phyloP scores from a whole-genome alignment of 1,140 invertebrate species.

The Drosophila gunungcola region DNA sequence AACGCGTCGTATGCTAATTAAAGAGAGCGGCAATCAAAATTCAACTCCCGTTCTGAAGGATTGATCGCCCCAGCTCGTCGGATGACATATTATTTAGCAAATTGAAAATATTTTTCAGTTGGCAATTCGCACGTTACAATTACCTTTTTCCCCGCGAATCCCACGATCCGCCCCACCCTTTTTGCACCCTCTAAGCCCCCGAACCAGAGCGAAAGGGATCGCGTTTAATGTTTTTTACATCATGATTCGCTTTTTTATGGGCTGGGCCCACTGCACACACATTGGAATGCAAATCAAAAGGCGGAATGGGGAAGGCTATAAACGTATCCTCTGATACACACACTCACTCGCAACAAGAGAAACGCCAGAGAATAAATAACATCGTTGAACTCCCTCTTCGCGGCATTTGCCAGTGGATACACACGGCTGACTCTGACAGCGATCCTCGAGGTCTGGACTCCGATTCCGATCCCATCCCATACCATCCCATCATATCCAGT shows the following conservation, averaged over 20 bases:
- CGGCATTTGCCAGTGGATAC: constrained; percentile 60
- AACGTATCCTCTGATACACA: constrained; percentile 73
- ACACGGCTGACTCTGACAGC: constrained; percentile 65
- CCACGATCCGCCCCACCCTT: constrained; percentile 6
- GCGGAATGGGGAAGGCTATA: constrained; percentile 49
- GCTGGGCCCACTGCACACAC: constrained; percentile 72
- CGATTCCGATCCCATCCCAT: constrained; percentile 10
- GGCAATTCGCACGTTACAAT: constrained; percentile 78
- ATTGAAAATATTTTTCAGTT: constrained; percentile 69
- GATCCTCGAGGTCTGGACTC: constrained; percentile 32
- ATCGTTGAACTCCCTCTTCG: constrained; percentile 62
- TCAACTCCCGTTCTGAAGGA: constrained; percentile 75
- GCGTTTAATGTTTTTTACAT: constrained; percentile 31
- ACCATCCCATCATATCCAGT: constrained; percentile 13
- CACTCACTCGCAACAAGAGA: constrained; percentile 15
- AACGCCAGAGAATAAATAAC: constrained; percentile 75
- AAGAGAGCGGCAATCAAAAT: constrained; percentile 76
- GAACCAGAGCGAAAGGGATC: constrained; percentile 48
- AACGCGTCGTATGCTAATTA: constrained; percentile 55
- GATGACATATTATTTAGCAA: constrained; percentile 81
- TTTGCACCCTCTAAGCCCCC: constrained; percentile 38
- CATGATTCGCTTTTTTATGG: constrained; percentile 45
- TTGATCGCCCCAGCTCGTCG: constrained; percentile 63
- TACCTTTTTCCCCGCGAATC: constrained; percentile 29
- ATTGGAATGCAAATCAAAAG: constrained; percentile 78